These are phyloP conservation scores for Antennarius striatus DNA, from an alignment of 2,113 vertebrate genomes.

Conservation along the genomic window DNA sequence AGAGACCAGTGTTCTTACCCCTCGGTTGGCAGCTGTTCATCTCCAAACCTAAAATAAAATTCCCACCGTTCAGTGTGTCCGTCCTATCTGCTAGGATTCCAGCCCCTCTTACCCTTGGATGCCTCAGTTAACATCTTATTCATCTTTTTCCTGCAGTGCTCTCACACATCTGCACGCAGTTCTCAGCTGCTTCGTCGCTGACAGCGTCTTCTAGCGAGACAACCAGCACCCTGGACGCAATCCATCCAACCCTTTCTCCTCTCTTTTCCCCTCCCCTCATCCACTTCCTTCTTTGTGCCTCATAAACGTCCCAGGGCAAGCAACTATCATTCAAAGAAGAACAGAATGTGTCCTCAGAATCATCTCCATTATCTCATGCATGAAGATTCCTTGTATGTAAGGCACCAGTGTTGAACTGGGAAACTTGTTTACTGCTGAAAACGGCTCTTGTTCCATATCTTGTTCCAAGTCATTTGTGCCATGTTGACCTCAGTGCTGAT, in stretches of 20 bases:
- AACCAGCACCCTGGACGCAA: slow-evolving; percentile 21
- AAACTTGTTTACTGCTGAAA: not conserved
- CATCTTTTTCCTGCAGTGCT: not conserved
- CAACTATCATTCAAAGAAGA: slow-evolving; percentile 17
- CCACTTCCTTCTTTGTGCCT: slow-evolving; percentile 58
- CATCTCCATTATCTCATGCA: slow-evolving; percentile 36
- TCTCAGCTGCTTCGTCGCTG: slow-evolving; percentile 36
- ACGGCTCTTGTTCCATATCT: not conserved
- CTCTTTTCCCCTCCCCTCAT: slow-evolving; percentile 17
- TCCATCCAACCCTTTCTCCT: slow-evolving; percentile 26
- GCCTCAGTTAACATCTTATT: slow-evolving; percentile 37
- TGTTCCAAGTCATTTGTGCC: slow-evolving; percentile 3
- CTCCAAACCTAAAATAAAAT: slow-evolving; percentile 10
- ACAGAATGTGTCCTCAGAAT: slow-evolving; percentile 9
- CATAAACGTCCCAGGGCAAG: slow-evolving; percentile 41
- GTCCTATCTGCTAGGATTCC: slow-evolving; percentile 38
- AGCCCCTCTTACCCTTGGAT: not conserved
- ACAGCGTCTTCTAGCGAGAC: slow-evolving; percentile 22
- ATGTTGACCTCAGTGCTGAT: slow-evolving; percentile 19
- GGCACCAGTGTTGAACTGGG: slow-evolving; percentile 1
- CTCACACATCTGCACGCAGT: slow-evolving; percentile 28
- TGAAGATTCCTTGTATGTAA: slow-evolving; percentile 6
- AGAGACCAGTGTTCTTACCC: slow-evolving; percentile 50
- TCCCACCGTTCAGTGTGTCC: slow-evolving; percentile 2
- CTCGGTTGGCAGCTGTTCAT: slow-evolving; percentile 44